Evolutionary conservation across 1,140 invertebrate species (phyloP), one percentile per base, ranked within the genome.

Genomic region (Rhizoglyphus robini): DNA sequence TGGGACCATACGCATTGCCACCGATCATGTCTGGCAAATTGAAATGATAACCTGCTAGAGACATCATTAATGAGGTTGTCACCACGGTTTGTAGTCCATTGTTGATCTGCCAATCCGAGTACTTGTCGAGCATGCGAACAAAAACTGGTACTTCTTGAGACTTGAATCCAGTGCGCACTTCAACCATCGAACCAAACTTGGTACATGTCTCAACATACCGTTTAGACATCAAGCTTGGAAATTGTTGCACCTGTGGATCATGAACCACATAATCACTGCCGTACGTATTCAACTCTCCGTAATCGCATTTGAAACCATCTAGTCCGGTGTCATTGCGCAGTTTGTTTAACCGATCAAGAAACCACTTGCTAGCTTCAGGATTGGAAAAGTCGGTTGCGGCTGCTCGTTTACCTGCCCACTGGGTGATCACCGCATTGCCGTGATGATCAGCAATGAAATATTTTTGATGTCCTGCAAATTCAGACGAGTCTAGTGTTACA

Each of bases 241-340:
- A 80, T 76, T 69, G 80, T 81, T 62, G 75, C 31, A 60, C 48
- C n/a, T 31, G 38, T 47, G 68, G 62, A 32, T 68, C 68, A 34
- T 65, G 49, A 15, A 77, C 67, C 8, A 67, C 57, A 65, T 70
- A 76, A 15, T 69, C 59, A 5, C 68, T 32, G 0, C 77, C 77
- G 18, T 82, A 65, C 74, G 76, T 82, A 34, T 73, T 74, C 0
- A 75, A 77, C 76, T 93, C 88, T n/a, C 91, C 92, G 13, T 89
- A 92, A 75, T 96, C 93, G 72, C 94, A 94, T 74, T 96, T 96
- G 68, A 91, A 90, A 66, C 86, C 85, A 71, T 89, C 86, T 30
- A 96, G 84, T 0, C 83, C 84, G 65, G 81, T 81, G 0, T 79
- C 75, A 0, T 77, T 74, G 67, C 83, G 73, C 2, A 95, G 68